These are phyloP conservation scores for Spondyliosoma cantharus DNA, from an alignment of 2,797 vertebrate genomes.

Conservation along the genomic window DNA sequence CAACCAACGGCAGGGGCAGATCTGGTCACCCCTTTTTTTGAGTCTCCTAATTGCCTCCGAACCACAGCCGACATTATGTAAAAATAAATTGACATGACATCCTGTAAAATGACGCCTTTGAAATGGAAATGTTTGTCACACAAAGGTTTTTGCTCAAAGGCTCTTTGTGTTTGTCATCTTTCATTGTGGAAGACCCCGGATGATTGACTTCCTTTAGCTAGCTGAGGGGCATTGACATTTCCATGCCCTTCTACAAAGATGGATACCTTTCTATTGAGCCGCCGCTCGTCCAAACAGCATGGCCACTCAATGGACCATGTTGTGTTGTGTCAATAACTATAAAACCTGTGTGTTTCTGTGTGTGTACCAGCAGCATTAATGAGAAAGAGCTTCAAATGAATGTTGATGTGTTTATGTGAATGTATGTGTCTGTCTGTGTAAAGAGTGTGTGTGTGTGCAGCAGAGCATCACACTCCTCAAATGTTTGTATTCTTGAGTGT, in stretches of 20 bases:
- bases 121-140: conserved; percentile 75
- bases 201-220: conserved; percentile 75
- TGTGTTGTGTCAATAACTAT: conserved; percentile 54
- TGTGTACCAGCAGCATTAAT: conserved; percentile 12
- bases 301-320: conserved; percentile 62
- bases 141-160: conserved; percentile 68
- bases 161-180: conserved; percentile 70
- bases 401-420: conserved; percentile 15
- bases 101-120: conserved; percentile 60
- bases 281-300: conserved; percentile 56
- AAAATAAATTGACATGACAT: conserved; percentile 71
- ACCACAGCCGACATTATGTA: conserved; percentile 62
- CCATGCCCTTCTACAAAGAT: conserved; percentile 69
- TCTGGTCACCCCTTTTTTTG: conserved; percentile 52
- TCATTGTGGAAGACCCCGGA: conserved; percentile 61
- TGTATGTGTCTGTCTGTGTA: not conserved
- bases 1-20: conserved; percentile 56
- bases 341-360: conserved; percentile 21
- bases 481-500: conserved; percentile 8
- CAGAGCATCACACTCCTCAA: not conserved
- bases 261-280: conserved; percentile 67
- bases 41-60: conserved; percentile 56
- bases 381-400: not conserved
- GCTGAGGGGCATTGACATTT: conserved; percentile 74
- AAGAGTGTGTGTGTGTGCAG: not conserved